A percentile compares a stretch with the other conserved stretches of the same genome.
Conservation (phyloP, 2,888 invertebrate species). For the Lucinisca nassula region DNA sequence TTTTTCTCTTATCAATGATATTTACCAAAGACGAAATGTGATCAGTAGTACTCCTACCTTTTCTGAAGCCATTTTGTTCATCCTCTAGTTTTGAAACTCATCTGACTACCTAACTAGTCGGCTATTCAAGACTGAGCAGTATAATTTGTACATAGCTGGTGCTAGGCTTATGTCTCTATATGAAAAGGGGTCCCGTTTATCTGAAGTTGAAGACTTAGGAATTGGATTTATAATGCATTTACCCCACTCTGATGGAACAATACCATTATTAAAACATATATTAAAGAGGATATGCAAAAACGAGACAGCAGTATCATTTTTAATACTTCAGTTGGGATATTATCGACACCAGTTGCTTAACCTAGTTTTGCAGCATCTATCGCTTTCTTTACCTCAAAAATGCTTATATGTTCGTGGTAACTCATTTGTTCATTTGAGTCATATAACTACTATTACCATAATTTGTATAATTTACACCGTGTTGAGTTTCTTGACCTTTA, state of each 20-base stretch:
- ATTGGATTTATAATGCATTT: constrained; percentile 49
- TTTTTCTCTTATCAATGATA: constrained; percentile 25
- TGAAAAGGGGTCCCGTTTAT: neutral
- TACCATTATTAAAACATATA: constrained; percentile 43
- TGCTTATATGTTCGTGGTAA: constrained; percentile 14
- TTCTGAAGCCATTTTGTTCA: neutral
- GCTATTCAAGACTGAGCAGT: neutral
- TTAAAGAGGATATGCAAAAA: constrained; percentile 41
- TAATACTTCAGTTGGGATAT: constrained; percentile 34
- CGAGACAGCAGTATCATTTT: constrained; percentile 29
- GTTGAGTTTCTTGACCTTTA: neutral
- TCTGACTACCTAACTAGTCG: neutral
- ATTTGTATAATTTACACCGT: neutral
- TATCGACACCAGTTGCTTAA: constrained; percentile 41
- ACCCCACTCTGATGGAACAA: constrained; percentile 34
- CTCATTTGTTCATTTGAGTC: neutral
- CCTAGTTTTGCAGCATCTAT: constrained; percentile 25
- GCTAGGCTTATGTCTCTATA: neutral
- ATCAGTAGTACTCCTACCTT: neutral
- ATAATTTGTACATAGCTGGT: neutral
- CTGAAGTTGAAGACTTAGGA: neutral
- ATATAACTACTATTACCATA: neutral
- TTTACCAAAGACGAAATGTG: neutral
- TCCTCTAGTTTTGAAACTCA: too few relatives aligned
- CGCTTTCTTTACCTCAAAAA: constrained; percentile 15